Conservation (phyloP, 2,113 vertebrate genomes). For the Psittacara wagleri region DNA sequence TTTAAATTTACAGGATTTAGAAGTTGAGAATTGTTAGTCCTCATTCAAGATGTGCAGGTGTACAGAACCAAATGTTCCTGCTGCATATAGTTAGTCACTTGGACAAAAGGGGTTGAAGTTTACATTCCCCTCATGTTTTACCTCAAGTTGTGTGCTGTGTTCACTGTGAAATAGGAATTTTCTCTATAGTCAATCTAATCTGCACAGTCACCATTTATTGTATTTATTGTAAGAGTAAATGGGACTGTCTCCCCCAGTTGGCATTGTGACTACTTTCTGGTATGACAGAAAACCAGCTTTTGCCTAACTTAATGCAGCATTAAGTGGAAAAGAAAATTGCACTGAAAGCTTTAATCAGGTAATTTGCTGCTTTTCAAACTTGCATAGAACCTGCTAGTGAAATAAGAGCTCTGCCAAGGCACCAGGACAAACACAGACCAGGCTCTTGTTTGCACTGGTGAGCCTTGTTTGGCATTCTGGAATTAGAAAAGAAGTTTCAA, state of each 20-base stretch:
- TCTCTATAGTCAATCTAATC: neutral
- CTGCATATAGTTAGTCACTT: neutral
- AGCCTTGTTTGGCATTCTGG: neutral
- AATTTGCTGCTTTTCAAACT: neutral
- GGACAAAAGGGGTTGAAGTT: neutral
- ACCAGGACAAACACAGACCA: neutral
- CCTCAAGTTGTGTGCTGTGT: constrained; percentile 68
- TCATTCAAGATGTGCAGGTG: neutral
- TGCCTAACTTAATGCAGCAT: neutral
- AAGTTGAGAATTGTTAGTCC: neutral
- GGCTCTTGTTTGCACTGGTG: fast-evolving
- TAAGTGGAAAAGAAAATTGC: neutral
- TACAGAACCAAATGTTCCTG: neutral
- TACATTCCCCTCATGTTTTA: neutral
- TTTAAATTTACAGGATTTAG: constrained; percentile 24
- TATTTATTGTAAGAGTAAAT: neutral
- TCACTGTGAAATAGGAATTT: constrained; percentile 62
- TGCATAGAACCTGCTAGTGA: neutral
- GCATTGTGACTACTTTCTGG: neutral
- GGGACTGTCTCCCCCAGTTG: neutral
- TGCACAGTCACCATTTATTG: neutral
- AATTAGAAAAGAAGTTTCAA: neutral
- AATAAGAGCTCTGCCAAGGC: neutral
- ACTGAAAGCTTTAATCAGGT: neutral
- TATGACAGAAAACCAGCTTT: neutral